phyloP scores from a whole-genome alignment of 2,888 invertebrate genomes.

The Bhutanitis thaidina region DNA sequence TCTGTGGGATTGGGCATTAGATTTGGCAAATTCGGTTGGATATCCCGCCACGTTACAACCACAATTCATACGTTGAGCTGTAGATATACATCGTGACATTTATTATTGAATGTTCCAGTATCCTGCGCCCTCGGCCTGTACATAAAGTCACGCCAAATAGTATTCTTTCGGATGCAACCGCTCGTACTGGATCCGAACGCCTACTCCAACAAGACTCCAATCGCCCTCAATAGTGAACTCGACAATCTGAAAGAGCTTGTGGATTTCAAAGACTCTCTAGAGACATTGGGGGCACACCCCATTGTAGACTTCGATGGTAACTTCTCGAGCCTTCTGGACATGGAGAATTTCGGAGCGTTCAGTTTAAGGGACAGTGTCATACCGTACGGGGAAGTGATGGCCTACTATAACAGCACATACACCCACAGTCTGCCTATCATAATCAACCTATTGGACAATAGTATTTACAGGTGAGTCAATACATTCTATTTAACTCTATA shows the following conservation, averaged over 20 bases:
- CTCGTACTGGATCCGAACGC: slow-evolving; percentile 81
- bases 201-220: slow-evolving; percentile 78
- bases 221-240: slow-evolving; percentile 82
- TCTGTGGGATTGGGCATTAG: too few relatives aligned
- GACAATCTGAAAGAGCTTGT: slow-evolving; percentile 52
- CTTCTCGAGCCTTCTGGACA: slow-evolving; percentile 81
- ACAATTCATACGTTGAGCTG: too few relatives aligned
- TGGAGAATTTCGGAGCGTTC: slow-evolving; percentile 84
- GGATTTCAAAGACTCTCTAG: slow-evolving; percentile 56
- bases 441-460: slow-evolving; percentile 85
- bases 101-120: slow-evolving; percentile 46
- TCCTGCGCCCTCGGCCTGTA: slow-evolving; percentile 85
- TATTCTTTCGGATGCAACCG: slow-evolving; percentile 82
- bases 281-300: slow-evolving; percentile 58
- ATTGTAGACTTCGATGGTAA: slow-evolving; percentile 82
- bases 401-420: slow-evolving; percentile 88
- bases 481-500: too few relatives aligned
- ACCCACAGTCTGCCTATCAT: slow-evolving; percentile 89
- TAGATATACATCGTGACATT: too few relatives aligned
- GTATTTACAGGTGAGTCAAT: slow-evolving; percentile 81
- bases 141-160: slow-evolving; percentile 81
- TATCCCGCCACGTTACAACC: too few relatives aligned
- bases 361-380: slow-evolving; percentile 78
- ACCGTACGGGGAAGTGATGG: slow-evolving; percentile 79
- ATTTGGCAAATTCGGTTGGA: too few relatives aligned